phyloP scores from a whole-genome alignment of 2,888 invertebrate genomes.

The Blera fallax region DNA sequence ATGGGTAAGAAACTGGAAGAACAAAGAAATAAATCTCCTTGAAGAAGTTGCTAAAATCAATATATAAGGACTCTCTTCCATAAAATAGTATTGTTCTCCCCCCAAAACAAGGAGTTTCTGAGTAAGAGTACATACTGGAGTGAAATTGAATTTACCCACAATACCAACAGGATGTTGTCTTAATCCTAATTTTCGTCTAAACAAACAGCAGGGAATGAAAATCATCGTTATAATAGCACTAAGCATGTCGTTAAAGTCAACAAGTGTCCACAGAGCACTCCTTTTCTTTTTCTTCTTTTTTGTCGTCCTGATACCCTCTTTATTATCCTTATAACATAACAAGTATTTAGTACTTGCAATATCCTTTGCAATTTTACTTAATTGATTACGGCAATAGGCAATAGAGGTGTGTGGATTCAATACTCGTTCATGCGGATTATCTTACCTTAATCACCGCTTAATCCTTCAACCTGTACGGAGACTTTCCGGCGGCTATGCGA shows the following conservation, averaged over 20 bases:
- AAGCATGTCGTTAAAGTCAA: constrained; percentile 15
- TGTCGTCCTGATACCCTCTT: not conserved
- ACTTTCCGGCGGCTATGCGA: not conserved
- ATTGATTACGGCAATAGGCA: constrained; percentile 9
- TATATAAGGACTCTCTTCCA: not conserved
- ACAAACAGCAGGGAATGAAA: constrained; percentile 15
- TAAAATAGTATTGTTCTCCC: not conserved
- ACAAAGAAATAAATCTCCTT: constrained; percentile 47
- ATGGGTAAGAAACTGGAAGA: constrained; percentile 18
- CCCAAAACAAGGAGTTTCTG: not conserved
- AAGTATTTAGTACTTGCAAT: constrained; percentile 49
- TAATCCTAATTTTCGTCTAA: constrained; percentile 32
- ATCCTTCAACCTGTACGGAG: not conserved
- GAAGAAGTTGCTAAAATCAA: constrained; percentile 43
- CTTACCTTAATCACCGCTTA: not conserved
- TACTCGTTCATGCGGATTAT: not conserved
- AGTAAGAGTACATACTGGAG: not conserved
- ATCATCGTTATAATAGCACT: not conserved
- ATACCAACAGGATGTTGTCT: constrained; percentile 1
- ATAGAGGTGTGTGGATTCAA: not conserved
- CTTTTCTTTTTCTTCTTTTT: not conserved
- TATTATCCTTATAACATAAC: constrained; percentile 15
- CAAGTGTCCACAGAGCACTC: constrained; percentile 14
- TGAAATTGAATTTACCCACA: constrained; percentile 24
- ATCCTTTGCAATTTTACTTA: constrained; percentile 34